Percentiles rank a stretch among this genome's conserved stretches.
Evolutionary conservation across 1,140 invertebrate genomes (phyloP).

Genomic region (Diabrotica virgifera): DNA sequence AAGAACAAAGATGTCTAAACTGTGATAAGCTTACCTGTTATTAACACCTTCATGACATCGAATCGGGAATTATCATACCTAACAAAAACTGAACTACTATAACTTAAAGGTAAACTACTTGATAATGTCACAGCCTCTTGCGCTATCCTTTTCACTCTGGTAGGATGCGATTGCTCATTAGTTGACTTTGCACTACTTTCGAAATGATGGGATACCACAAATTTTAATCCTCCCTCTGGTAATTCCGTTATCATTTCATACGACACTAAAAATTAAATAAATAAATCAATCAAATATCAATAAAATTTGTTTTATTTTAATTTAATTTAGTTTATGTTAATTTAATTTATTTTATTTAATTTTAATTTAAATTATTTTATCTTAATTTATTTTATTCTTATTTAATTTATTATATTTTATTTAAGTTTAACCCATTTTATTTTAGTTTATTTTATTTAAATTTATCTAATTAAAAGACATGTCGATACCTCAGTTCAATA

Average conservation of each 20-base stretch:
- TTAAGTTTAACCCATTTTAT: too few species aligned
- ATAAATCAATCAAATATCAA: neutral
- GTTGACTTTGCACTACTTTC: constrained; percentile 84
- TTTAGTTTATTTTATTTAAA: too few species aligned
- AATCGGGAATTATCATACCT: constrained; percentile 90
- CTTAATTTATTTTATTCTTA: too few species aligned
- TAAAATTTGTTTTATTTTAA: too few species aligned
- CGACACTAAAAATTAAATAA: constrained; percentile 62
- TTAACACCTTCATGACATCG: constrained; percentile 95
- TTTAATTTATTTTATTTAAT: too few species aligned
- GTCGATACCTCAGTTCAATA: too few species aligned
- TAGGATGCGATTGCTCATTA: constrained; percentile 78
- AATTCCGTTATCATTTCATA: constrained; percentile 87
- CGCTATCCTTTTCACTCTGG: constrained; percentile 86
- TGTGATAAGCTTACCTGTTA: constrained; percentile 44
- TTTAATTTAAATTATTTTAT: too few species aligned
- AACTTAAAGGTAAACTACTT: constrained; percentile 88
- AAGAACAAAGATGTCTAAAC: neutral
- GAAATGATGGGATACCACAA: constrained; percentile 88
- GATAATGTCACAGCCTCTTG: constrained; percentile 96
- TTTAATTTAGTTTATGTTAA: too few species aligned
- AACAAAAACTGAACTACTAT: constrained; percentile 93
- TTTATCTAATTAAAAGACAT: too few species aligned
- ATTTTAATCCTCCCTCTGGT: constrained; percentile 70
- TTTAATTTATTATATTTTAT: too few species aligned